These are phyloP conservation scores for Linnaemya vulpina DNA, from an alignment of 2,888 invertebrate genomes.

Conservation along the genomic window DNA sequence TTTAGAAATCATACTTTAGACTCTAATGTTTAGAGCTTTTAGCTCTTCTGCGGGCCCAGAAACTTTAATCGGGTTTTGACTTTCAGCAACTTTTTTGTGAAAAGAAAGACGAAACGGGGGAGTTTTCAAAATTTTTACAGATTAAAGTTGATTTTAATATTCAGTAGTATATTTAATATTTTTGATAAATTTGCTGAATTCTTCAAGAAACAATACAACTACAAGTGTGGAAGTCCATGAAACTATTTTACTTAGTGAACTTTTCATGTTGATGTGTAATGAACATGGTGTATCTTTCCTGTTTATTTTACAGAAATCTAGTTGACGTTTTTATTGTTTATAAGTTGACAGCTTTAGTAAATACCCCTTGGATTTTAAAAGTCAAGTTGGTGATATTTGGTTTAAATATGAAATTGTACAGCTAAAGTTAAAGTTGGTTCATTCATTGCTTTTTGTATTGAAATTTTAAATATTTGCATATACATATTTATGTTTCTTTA, in stretches of 20 bases:
- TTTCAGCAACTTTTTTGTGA: too few species aligned
- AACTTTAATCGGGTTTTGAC: too few species aligned
- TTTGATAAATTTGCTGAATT: too few species aligned
- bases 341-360: slow-evolving; percentile 75
- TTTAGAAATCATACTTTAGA: too few species aligned
- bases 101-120: too few species aligned
- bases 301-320: slow-evolving; percentile 77
- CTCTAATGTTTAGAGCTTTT: too few species aligned
- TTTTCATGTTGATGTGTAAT: slow-evolving; percentile 4
- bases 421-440: slow-evolving; percentile 42
- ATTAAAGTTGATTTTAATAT: too few species aligned
- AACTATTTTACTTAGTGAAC: neutral
- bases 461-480: too few species aligned
- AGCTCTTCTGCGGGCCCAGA: too few species aligned
- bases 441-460: slow-evolving; percentile 51
- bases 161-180: too few species aligned
- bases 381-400: slow-evolving; percentile 77
- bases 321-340: slow-evolving; percentile 79
- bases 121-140: too few species aligned
- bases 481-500: slow-evolving; percentile 7
- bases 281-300: slow-evolving; percentile 37
- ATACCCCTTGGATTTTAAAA: slow-evolving; percentile 77
- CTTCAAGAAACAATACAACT: neutral
- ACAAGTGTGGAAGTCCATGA: neutral
- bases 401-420: slow-evolving; percentile 44